Base-by-base conservation (phyloP, 2,797 vertebrate species). In the Cyprinella venusta region DNA sequence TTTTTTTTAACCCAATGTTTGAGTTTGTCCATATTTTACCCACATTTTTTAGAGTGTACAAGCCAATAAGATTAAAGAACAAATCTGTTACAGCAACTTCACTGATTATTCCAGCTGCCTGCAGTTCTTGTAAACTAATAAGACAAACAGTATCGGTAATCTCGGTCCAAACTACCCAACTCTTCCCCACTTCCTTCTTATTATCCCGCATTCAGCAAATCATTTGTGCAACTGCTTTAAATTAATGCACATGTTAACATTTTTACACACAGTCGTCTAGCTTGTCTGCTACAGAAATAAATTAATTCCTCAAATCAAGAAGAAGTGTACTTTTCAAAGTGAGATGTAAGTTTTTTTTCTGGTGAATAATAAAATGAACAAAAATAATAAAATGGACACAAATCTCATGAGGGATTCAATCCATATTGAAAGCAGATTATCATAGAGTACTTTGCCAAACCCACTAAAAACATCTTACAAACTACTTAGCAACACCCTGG, bases 121-220 rank as follows among this genome's bases (percentile, higher is more conserved):
- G 21, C 6, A 36, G 21, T 56, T 61, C 24, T 33, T 33, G 30
- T 33, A 33, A 30, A 33, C 30, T 8, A 61, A 77, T 63, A 26
- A 77, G 19, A 33, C 40, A 64, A 33, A 5, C 59, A 48, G 12
- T 19, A 50, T 64, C 42, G 3, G 38, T 45, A 40, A 26, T 42
- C n/a, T 54, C 38, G 18, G 7, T 36, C 42, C 48, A 69, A 59
- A 83, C 61, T n/a, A 33, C 19, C 26, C 21, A 42, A 18, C 15
- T 74, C 21, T 50, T 2, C 1, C 48, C 56, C 13, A 82, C 81
- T 83, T 83, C 81, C 74, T 24, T 15, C 19, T 77, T 19, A 77
- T 36, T 77, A 26, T 56, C 24, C 9, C 16, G 3, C 15, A 77
- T 77, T 77, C 74, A 83, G 48, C 48, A 80, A 26, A 19, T 40